A percentile compares a stretch with the other conserved stretches of the same genome.
Conservation (phyloP, 2,113 vertebrate species). For the Tragelaphus buxtoni region DNA sequence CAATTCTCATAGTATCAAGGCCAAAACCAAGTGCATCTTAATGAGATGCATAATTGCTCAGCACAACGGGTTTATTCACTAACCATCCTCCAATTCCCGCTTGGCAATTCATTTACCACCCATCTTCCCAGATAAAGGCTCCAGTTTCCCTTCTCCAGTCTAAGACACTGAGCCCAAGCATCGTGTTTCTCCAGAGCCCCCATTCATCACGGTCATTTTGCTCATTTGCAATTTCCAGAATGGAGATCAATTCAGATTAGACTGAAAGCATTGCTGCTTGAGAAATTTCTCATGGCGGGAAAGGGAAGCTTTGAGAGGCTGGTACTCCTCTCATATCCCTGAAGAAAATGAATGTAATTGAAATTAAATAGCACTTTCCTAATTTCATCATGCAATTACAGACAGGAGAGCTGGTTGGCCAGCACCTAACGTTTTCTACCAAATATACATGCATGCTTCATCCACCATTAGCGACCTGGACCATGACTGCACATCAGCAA, state of each 20-base stretch:
- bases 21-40: neutral
- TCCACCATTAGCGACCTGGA: neutral
- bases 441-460: neutral
- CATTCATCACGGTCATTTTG: neutral
- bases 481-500: accelerated
- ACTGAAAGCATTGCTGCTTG: neutral
- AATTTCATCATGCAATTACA: neutral
- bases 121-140: neutral
- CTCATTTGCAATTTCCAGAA: neutral
- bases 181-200: neutral
- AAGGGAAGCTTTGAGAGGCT: neutral
- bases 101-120: neutral
- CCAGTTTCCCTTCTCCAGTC: neutral
- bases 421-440: neutral
- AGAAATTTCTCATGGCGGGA: neutral
- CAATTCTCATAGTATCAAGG: neutral
- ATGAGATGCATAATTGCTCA: neutral
- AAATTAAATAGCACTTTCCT: neutral
- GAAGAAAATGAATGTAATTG: neutral
- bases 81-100: neutral
- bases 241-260: neutral
- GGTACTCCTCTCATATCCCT: neutral
- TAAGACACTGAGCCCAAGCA: accelerated
- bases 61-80: neutral
- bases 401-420: neutral